phyloP scores from a whole-genome alignment of 2,888 invertebrate species.

The Nomada lathburiana region DNA sequence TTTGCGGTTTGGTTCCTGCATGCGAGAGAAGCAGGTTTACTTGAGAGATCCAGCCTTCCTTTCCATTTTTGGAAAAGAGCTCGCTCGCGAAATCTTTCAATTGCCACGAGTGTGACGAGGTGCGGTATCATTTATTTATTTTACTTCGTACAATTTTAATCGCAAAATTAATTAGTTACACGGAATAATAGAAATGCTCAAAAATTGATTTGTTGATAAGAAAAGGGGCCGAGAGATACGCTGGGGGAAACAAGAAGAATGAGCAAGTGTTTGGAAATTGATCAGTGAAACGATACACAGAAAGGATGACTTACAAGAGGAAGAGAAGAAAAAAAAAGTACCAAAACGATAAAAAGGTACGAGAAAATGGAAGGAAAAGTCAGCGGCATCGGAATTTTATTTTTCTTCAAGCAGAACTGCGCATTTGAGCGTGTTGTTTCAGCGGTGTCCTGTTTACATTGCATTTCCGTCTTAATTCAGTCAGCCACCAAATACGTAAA shows the following conservation, averaged over 20 bases:
- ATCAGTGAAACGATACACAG: background rate
- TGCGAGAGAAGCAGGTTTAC: background rate
- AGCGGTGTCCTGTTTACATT: slow-evolving; percentile 38
- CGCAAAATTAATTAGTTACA: too few relatives aligned
- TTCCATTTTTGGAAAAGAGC: too few relatives aligned
- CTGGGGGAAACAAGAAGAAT: too few relatives aligned
- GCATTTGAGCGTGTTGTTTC: slow-evolving; percentile 40
- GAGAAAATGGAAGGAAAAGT: slow-evolving; percentile 5
- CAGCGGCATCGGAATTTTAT: slow-evolving; percentile 33
- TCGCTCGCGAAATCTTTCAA: too few relatives aligned
- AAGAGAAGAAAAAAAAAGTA: background rate
- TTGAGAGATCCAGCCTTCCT: background rate
- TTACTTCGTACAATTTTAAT: too few relatives aligned
- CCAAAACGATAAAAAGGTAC: background rate
- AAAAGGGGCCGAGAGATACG: too few relatives aligned
- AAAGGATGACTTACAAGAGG: background rate
- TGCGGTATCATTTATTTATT: too few relatives aligned
- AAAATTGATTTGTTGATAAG: too few relatives aligned
- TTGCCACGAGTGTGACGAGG: too few relatives aligned
- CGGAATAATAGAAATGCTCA: too few relatives aligned
- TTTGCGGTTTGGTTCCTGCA: background rate
- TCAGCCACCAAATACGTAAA: slow-evolving; percentile 1
- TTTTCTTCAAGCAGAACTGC: slow-evolving; percentile 24
- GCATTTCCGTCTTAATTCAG: slow-evolving; percentile 43
- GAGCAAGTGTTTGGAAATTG: background rate